Percentiles rank a stretch among this genome's conserved stretches.
Conservation (phyloP, 2,113 vertebrate genomes). For the Cavia aperea region DNA sequence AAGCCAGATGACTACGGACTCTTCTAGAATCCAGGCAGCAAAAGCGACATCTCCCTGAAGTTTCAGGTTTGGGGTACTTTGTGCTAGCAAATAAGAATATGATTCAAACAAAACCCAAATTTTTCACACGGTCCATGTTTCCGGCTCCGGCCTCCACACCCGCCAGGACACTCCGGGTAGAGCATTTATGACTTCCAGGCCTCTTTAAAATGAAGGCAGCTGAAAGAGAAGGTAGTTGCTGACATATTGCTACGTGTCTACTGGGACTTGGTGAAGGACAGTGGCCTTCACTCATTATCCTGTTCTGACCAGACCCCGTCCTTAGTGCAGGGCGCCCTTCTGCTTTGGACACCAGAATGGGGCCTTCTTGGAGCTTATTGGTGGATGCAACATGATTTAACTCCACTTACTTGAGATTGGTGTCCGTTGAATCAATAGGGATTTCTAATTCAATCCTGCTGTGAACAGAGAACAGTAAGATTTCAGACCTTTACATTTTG, state of each 20-base stretch:
- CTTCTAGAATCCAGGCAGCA: not conserved
- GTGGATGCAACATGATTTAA: not conserved
- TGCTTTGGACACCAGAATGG: not conserved
- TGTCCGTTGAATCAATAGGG: not conserved
- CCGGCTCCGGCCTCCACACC: not conserved
- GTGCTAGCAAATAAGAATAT: not conserved
- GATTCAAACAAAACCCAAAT: not conserved
- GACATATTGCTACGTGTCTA: not conserved
- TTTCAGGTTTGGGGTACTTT: not conserved
- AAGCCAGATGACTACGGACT: not conserved
- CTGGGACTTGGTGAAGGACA: not conserved
- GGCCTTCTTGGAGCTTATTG: not conserved
- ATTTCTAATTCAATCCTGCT: slow-evolving; percentile 10
- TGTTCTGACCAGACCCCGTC: not conserved
- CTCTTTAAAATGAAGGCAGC: not conserved
- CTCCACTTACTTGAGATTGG: not conserved
- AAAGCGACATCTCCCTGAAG: not conserved
- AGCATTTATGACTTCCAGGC: not conserved
- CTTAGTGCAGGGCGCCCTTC: not conserved
- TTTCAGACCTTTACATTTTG: not conserved
- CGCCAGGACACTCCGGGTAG: not conserved
- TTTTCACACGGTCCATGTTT: not conserved
- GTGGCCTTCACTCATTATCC: not conserved
- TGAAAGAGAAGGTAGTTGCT: not conserved
- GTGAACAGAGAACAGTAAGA: not conserved